Percentiles rank a stretch among this genome's conserved stretches.
Evolutionary conservation across 2,797 vertebrate species (phyloP).

Genomic region (Myotis vivesi): DNA sequence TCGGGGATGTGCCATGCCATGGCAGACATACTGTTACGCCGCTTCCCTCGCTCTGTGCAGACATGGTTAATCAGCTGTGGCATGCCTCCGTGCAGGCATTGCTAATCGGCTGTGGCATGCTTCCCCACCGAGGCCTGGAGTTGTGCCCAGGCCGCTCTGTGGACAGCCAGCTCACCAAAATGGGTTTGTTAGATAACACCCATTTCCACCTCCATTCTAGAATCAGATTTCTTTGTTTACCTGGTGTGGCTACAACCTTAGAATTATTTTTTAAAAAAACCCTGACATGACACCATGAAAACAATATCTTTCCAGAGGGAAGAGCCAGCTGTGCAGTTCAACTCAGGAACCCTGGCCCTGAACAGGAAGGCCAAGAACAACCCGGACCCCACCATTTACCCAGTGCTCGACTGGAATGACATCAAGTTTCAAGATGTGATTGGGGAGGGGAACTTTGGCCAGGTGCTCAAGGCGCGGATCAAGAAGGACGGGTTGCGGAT

Average conservation of each 20-base stretch:
- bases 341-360: slow-evolving; percentile 88
- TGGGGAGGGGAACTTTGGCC: slow-evolving; percentile 92
- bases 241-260: not conserved
- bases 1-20: too few species aligned
- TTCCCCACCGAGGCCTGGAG: not conserved
- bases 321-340: slow-evolving; percentile 92
- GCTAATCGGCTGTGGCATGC: not conserved
- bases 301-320: slow-evolving; percentile 85
- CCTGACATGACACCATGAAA: slow-evolving; percentile 46
- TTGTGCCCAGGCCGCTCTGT: rapidly evolving
- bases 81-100: not conserved
- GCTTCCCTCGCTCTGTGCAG: not conserved
- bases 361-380: slow-evolving; percentile 88
- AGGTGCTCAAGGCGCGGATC: slow-evolving; percentile 92
- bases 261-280: slow-evolving; percentile 14
- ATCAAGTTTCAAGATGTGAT: slow-evolving; percentile 95
- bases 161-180: not conserved
- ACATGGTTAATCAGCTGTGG: not conserved
- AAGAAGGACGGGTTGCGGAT: slow-evolving; percentile 92
- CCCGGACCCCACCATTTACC: slow-evolving; percentile 89
- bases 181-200: not conserved
- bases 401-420: slow-evolving; percentile 92
- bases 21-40: rapidly evolving
- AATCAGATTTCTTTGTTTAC: slow-evolving; percentile 3
- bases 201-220: not conserved